Percentiles rank a stretch among this genome's conserved stretches.
phyloP scores from a whole-genome alignment of 2,888 invertebrate species.

The Ctenicera cuprea region DNA sequence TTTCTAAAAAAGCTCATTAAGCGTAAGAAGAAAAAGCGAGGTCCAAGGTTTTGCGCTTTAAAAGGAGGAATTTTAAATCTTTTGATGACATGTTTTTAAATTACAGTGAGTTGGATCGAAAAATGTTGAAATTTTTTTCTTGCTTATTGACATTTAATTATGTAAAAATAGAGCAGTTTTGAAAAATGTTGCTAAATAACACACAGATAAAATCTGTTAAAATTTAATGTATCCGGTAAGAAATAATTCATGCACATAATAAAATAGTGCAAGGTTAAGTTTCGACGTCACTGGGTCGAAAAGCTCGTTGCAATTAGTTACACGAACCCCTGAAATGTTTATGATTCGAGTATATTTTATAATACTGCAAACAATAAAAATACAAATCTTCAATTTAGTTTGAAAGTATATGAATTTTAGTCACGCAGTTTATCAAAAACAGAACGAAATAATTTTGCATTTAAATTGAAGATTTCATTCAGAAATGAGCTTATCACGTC shows the following conservation, averaged over 20 bases:
- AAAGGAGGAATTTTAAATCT: background rate
- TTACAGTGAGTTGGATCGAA: too few species aligned
- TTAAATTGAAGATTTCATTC: too few species aligned
- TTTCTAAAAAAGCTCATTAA: conserved; percentile 30
- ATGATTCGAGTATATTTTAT: background rate
- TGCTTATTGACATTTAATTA: too few species aligned
- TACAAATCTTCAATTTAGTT: background rate
- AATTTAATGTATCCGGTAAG: background rate
- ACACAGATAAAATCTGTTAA: background rate
- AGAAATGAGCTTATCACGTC: too few species aligned
- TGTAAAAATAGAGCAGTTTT: too few species aligned
- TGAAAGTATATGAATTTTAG: background rate
- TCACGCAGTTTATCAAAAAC: background rate
- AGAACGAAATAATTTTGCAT: too few species aligned
- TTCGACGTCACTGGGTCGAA: background rate
- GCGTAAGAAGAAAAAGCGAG: background rate
- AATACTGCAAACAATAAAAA: background rate
- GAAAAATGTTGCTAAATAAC: too few species aligned
- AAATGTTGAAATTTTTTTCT: too few species aligned
- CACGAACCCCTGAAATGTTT: conserved; percentile 8
- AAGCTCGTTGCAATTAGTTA: background rate
- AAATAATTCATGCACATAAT: too few species aligned
- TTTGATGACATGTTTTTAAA: background rate
- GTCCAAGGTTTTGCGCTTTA: background rate
- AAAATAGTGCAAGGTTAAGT: conserved; percentile 5